Evolutionary conservation across 2,888 invertebrate species (phyloP).

Genomic region (Tipula helvola): DNA sequence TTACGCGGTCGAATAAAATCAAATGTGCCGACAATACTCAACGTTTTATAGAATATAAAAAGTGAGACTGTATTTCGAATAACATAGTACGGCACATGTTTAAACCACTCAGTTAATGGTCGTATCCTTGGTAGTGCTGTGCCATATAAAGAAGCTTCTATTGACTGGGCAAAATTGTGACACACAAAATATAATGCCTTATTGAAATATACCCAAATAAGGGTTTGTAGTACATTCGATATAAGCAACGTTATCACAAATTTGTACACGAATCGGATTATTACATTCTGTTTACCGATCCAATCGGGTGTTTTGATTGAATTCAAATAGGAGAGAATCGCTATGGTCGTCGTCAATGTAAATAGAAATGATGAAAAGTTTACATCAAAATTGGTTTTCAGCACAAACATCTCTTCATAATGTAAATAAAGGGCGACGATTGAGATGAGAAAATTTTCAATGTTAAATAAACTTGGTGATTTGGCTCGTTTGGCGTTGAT

Average conservation of each 20-base stretch:
- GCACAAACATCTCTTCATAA: not conserved
- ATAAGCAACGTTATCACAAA: not conserved
- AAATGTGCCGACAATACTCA: not conserved
- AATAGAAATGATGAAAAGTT: not conserved
- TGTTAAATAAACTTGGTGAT: not conserved
- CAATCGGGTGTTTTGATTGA: not conserved
- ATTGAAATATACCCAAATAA: not conserved
- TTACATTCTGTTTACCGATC: not conserved
- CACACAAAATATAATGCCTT: not conserved
- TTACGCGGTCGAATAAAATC: not conserved
- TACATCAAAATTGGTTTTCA: not conserved
- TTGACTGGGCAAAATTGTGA: not conserved
- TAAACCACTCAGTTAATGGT: not conserved
- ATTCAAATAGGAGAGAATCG: not conserved
- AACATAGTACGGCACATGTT: not conserved
- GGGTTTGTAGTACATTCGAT: not conserved
- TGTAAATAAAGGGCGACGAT: not conserved
- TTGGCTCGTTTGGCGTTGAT: not conserved
- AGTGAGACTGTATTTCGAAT: not conserved
- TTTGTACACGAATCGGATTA: not conserved
- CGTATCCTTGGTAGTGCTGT: not conserved
- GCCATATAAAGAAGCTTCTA: not conserved
- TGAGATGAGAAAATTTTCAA: not conserved
- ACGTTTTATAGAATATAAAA: not conserved
- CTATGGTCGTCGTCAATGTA: not conserved